Percentiles rank a stretch among this genome's conserved stretches.
Conservation (phyloP, 1,140 invertebrate species). For the Drosophila cardini region DNA sequence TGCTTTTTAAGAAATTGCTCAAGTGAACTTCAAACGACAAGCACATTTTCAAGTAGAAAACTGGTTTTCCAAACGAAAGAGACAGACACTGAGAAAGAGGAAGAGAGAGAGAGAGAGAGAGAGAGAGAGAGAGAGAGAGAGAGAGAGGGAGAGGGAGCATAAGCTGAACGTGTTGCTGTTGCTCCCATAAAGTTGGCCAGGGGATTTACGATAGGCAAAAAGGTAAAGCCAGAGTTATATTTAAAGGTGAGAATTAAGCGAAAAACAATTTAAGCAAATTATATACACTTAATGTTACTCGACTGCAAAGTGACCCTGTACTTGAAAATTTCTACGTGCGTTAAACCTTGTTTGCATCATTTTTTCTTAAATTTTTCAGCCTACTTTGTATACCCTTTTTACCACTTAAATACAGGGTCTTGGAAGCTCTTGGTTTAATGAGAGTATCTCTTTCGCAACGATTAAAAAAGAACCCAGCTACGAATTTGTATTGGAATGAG, state of each 20-base stretch:
- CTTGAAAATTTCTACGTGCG: too few relatives aligned
- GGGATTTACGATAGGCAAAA: slow-evolving; percentile 19
- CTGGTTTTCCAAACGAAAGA: slow-evolving; percentile 36
- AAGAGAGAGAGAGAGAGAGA: background rate
- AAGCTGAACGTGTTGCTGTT: slow-evolving; percentile 7
- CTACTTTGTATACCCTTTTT: too few relatives aligned
- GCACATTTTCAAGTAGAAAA: slow-evolving; percentile 19
- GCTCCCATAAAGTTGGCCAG: slow-evolving; percentile 28
- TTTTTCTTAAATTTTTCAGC: too few relatives aligned
- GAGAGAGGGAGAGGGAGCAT: background rate
- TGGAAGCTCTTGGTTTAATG: background rate
- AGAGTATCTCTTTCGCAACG: background rate
- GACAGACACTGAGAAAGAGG: too few relatives aligned
- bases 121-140: slow-evolving; percentile 1
- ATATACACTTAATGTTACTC: too few relatives aligned
- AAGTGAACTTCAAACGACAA: slow-evolving; percentile 46
- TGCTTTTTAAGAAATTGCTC: slow-evolving; percentile 43
- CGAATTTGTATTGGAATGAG: slow-evolving; percentile 13
- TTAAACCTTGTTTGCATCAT: too few relatives aligned
- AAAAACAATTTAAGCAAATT: slow-evolving; percentile 9
- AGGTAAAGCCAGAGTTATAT: slow-evolving; percentile 25
- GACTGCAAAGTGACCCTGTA: too few relatives aligned
- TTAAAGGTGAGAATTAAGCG: background rate
- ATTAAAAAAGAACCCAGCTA: background rate
- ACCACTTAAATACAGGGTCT: too few relatives aligned